phyloP scores from a whole-genome alignment of 2,797 vertebrate species.

The Avahi laniger region DNA sequence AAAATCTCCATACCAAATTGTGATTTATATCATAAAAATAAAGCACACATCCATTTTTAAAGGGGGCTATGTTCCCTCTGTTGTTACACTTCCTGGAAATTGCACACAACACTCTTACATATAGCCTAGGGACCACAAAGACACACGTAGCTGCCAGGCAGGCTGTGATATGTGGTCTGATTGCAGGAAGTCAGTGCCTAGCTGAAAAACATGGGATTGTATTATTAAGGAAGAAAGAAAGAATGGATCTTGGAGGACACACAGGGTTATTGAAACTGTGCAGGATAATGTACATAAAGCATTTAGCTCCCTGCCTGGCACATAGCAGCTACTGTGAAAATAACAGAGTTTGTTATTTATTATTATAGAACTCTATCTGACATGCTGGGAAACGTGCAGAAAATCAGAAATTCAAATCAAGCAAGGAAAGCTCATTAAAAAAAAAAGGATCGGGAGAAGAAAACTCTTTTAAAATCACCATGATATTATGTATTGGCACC shows the following conservation, averaged over 20 bases:
- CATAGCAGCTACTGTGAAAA: background rate
- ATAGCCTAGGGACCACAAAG: background rate
- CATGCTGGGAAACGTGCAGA: background rate
- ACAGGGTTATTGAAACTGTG: background rate
- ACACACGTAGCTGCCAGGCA: background rate
- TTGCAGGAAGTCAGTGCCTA: background rate
- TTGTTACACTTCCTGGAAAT: background rate
- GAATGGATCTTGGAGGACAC: background rate
- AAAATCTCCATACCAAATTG: background rate
- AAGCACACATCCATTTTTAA: background rate
- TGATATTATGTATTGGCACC: background rate
- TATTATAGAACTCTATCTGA: background rate
- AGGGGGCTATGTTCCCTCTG: background rate
- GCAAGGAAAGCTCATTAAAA: background rate
- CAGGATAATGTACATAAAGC: background rate
- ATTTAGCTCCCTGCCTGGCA: background rate
- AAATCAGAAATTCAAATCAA: constrained; percentile 6
- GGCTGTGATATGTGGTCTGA: background rate
- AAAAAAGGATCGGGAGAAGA: background rate
- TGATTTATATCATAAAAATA: constrained; percentile 23
- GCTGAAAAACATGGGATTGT: background rate
- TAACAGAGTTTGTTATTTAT: background rate
- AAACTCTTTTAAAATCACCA: background rate
- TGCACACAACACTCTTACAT: background rate
- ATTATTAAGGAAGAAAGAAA: background rate